These are phyloP conservation scores for Lochmaea crataegi DNA, from an alignment of 2,888 invertebrate species.

Conservation along the genomic window DNA sequence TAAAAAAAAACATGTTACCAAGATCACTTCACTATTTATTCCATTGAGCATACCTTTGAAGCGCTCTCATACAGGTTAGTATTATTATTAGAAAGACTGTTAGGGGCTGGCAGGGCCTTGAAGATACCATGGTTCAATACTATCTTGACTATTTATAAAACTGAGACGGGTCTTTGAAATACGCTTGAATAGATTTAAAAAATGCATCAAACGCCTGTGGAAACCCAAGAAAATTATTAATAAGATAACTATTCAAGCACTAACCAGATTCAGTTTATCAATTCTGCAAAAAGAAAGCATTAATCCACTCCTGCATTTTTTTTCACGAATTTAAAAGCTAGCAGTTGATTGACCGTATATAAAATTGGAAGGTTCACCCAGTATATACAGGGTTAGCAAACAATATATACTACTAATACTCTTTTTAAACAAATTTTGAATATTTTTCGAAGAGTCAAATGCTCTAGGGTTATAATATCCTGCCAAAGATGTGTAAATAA, in stretches of 20 bases:
- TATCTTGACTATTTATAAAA: slow-evolving; percentile 6
- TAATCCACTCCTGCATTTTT: too few species aligned
- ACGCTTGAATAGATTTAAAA: slow-evolving; percentile 12
- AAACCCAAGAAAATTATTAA: slow-evolving; percentile 7
- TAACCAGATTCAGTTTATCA: neutral
- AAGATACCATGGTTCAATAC: slow-evolving; percentile 12
- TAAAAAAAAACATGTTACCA: too few species aligned
- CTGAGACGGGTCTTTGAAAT: neutral
- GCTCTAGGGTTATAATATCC: too few species aligned
- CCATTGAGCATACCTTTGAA: neutral
- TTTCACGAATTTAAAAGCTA: too few species aligned
- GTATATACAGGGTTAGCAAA: neutral
- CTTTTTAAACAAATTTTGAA: neutral
- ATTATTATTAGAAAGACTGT: neutral
- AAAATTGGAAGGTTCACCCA: too few species aligned
- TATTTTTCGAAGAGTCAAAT: neutral
- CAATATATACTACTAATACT: neutral
- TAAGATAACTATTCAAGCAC: neutral
- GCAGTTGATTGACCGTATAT: too few species aligned
- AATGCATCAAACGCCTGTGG: slow-evolving; percentile 8
- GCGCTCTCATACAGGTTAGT: neutral
- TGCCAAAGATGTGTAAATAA: too few species aligned
- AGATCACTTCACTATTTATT: neutral
- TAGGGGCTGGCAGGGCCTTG: neutral
- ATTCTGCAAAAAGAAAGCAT: too few species aligned